Evolutionary conservation across 1,140 invertebrate species (phyloP).

Genomic region (Drosophila lacteicornis): DNA sequence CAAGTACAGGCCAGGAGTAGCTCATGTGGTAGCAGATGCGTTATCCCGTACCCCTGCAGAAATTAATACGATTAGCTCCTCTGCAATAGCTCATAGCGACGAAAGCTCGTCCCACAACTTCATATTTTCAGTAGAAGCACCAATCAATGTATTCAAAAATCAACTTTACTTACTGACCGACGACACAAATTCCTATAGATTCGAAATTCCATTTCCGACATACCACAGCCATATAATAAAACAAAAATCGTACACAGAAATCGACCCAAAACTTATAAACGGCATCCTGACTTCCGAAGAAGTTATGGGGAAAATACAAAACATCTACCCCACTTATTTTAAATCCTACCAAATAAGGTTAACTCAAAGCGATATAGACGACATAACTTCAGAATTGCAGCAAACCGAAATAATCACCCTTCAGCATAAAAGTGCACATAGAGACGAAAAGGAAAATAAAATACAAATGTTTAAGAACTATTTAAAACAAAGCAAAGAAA

Average conservation of each 20-base stretch:
- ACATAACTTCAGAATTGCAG: too few species aligned
- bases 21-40: too few species aligned
- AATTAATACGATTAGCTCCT: neutral
- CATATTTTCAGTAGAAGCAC: constrained; percentile 2
- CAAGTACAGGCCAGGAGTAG: too few species aligned
- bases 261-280: neutral
- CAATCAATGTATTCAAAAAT: neutral
- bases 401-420: too few species aligned
- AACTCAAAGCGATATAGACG: too few species aligned
- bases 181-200: neutral
- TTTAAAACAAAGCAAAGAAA: too few species aligned
- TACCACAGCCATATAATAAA: neutral
- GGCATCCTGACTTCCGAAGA: neutral
- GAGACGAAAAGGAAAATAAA: too few species aligned
- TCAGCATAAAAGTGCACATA: too few species aligned
- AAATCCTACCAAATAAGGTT: neutral
- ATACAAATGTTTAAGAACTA: too few species aligned
- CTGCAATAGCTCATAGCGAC: neutral
- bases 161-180: neutral
- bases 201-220: neutral
- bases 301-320: neutral
- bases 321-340: neutral
- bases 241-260: neutral
- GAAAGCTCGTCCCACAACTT: neutral
- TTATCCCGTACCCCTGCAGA: neutral